Evolutionary conservation across 2,113 vertebrate species (phyloP).

Genomic region (Micronycteris hirsuta): DNA sequence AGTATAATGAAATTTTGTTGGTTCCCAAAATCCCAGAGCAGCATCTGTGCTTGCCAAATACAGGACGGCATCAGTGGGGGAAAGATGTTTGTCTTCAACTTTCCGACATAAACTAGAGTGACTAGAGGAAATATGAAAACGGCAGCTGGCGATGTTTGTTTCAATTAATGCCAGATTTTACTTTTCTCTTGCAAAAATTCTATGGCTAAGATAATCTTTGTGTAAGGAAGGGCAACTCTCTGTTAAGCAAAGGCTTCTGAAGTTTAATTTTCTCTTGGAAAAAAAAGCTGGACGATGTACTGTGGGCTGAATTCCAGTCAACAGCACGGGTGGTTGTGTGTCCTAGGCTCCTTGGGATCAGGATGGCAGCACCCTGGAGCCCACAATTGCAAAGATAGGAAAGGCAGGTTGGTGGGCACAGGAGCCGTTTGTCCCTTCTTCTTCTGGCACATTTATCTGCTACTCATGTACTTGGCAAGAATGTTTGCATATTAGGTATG

Average conservation of each 20-base stretch:
- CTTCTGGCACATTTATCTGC: neutral
- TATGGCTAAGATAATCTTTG: neutral
- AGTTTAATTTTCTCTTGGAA: neutral
- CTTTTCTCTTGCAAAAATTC: neutral
- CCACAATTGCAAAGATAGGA: neutral
- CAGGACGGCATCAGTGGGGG: neutral
- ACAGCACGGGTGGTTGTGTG: neutral
- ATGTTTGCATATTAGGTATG: neutral
- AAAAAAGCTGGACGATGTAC: neutral
- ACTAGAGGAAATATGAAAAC: conserved; percentile 4
- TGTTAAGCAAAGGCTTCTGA: neutral
- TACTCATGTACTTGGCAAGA: neutral
- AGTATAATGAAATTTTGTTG: neutral
- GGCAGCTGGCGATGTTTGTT: neutral
- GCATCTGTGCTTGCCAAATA: neutral
- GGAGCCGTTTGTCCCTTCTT: neutral
- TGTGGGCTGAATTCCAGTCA: neutral
- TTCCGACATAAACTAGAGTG: conserved; percentile 15
- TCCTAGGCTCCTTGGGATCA: neutral
- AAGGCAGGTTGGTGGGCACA: neutral
- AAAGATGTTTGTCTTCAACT: neutral
- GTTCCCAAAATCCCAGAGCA: neutral
- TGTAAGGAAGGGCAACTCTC: neutral
- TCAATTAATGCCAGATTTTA: neutral
- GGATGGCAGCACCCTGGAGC: neutral